phyloP scores from a whole-genome alignment of 2,888 invertebrate genomes.

The Euclidia mi region DNA sequence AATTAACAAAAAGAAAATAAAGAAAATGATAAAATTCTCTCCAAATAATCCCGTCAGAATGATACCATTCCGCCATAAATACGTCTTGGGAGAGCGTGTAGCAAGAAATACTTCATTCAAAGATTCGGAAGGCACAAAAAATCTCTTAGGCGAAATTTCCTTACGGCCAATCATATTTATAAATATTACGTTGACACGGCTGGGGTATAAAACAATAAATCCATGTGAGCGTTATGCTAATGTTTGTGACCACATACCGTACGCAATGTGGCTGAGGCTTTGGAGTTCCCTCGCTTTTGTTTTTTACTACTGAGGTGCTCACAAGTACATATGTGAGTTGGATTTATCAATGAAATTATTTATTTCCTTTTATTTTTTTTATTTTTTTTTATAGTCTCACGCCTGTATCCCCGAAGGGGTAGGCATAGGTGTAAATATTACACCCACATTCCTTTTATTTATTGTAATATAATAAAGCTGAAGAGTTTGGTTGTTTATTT shows the following conservation, averaged over 20 bases:
- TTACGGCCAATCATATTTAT: slow-evolving; percentile 43
- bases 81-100: background rate
- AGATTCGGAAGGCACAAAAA: slow-evolving; percentile 2
- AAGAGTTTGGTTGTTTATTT: no score
- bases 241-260: slow-evolving; percentile 50
- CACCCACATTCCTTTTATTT: no score
- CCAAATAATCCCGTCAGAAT: background rate
- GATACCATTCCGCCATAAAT: background rate
- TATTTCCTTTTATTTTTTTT: no score
- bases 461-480: no score
- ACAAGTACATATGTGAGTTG: no score
- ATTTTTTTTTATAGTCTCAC: no score
- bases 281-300: slow-evolving; percentile 3
- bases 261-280: slow-evolving; percentile 22
- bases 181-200: slow-evolving; percentile 43
- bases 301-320: background rate
- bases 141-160: slow-evolving; percentile 10
- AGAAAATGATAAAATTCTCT: background rate
- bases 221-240: slow-evolving; percentile 50
- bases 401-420: no score
- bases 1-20: no score
- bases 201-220: slow-evolving; percentile 43
- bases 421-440: no score
- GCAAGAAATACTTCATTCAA: slow-evolving; percentile 4
- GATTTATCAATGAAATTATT: no score